Evolutionary conservation across 2,888 invertebrate species (phyloP).

Genomic region (Epinotia bilunana): DNA sequence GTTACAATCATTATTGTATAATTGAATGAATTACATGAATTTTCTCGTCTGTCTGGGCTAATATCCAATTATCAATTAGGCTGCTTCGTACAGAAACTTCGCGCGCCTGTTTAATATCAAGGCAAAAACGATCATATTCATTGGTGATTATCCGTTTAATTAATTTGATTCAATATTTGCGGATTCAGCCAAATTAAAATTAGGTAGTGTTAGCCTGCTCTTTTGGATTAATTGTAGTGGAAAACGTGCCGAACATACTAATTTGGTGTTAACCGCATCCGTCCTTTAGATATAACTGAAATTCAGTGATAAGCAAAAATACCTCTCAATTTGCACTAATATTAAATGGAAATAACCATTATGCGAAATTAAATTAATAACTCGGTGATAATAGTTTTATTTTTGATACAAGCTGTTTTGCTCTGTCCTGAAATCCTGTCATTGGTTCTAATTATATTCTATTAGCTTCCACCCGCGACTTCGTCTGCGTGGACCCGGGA

Average conservation of each 20-base stretch:
- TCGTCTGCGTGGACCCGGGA: no score
- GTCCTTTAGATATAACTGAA: conserved; percentile 12
- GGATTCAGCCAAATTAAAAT: conserved; percentile 6
- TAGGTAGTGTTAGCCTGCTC: not conserved
- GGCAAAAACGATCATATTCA: conserved; percentile 41
- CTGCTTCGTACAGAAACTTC: conserved; percentile 54
- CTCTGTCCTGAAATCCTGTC: no score
- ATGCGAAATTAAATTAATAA: not conserved
- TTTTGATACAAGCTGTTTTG: no score
- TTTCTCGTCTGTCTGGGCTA: conserved; percentile 20
- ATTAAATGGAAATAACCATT: not conserved
- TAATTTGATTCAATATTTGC: conserved; percentile 23
- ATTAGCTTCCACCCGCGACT: no score
- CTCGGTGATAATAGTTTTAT: no score
- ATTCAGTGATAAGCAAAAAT: conserved; percentile 1
- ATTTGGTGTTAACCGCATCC: not conserved
- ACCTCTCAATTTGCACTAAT: not conserved
- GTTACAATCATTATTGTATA: conserved; percentile 38
- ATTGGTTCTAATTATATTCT: no score
- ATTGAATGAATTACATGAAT: conserved; percentile 38
- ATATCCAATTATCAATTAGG: conserved; percentile 49
- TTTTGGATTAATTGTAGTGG: not conserved
- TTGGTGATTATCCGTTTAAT: conserved; percentile 19
- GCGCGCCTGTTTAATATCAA: conserved; percentile 62
- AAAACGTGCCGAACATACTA: not conserved